Base-by-base conservation (phyloP, 2,113 vertebrate genomes). In the Phodopus roborovskii region DNA sequence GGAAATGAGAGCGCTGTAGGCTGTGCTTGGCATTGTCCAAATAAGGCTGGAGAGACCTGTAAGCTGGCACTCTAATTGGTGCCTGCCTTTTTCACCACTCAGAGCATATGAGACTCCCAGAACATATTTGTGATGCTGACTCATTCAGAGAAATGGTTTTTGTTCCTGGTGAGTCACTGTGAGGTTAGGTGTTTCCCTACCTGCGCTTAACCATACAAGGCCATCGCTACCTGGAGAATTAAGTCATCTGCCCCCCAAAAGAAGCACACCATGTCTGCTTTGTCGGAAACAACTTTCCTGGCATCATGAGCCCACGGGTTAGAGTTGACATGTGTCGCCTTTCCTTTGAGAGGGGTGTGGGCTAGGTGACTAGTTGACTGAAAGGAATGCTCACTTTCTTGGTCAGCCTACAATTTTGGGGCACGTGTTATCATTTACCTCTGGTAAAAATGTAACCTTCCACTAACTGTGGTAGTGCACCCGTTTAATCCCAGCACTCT, bases 131-230 rank as follows among this genome's bases (percentile, higher is more conserved):
- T 97, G 97, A 96, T 97, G 96, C 97, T 98, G 98, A 99, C 95
- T 99, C 98, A 98, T 97, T n/a, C 91, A 95, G 92, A 98, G 96
- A 96, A 97, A 97, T 96, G 97, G 94, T 97, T 98, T 98, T 92
- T 66, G 98, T 90, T 81, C 68, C 92, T 36, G 95, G 96, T 98
- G 98, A 98, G 98, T 98, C 98, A 98, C 97, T 96, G 85, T 95
- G 96, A 97, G 97, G 97, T 97, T 96, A 98, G 98, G 98, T 96
- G 98, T 97, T 98, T 98, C 97, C 97, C 95, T 98, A 98, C 98
- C 98, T 98, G 97, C 0, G 26, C 89, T 98, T 84, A 92, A 91
- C 89, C 97, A 97, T 96, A 97, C 97, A 98, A 98, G 98, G 97
- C 91, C 98, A 98, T 97, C 0, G 53, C 96, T 96, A 98, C 98